Evolutionary conservation across 2,113 vertebrate genomes (phyloP), one percentile per base, ranked within the genome.

Genomic region (Myocastor coypus): DNA sequence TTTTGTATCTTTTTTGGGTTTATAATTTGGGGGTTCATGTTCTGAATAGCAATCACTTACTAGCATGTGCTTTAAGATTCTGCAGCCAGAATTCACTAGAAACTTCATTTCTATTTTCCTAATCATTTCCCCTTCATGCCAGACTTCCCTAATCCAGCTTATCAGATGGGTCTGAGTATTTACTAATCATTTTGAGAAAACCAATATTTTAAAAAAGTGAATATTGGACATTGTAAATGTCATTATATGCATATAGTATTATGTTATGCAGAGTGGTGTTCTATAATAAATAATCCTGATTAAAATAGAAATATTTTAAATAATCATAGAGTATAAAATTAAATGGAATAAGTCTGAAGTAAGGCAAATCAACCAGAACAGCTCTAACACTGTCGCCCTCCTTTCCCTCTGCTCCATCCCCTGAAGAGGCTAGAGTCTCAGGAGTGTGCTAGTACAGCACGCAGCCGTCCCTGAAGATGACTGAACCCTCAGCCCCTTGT

Each of bases 281-380:
- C 57, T 93, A 97, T 61, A 93, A 68, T 14, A 96, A 89, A 97
- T 94, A 93, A 30, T 5, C 52, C 96, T 89, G 89, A 90, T 52
- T 94, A 63, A 87, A 87, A 52, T 85, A 90, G 66, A 57, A 96
- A 83, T 16, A 12, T 97, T 87, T 89, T 91, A 37, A 96, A 93
- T 93, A 96, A 89, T 97, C 46, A 83, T 0, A 14, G 12, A 5
- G 57, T 83, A 84, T 92, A 93, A 96, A 98, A 97, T 93, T 87
- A 87, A 71, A 73, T 69, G 34, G 34, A 96, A 24, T 91, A 95
- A 57, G 87, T 92, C 93, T 97, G 87, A 97, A 97, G 42, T 59
- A 96, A 97, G 88, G 26, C 24, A 87, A 93, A 90, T 97, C 83
- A 95, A 94, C 59, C 78, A 85, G 66, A 95, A 87, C 83, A 81